A percentile compares a stretch with the other conserved stretches of the same genome.
Evolutionary conservation across 2,113 vertebrate species (phyloP).

Genomic region (Myrmecophaga tridactyla): DNA sequence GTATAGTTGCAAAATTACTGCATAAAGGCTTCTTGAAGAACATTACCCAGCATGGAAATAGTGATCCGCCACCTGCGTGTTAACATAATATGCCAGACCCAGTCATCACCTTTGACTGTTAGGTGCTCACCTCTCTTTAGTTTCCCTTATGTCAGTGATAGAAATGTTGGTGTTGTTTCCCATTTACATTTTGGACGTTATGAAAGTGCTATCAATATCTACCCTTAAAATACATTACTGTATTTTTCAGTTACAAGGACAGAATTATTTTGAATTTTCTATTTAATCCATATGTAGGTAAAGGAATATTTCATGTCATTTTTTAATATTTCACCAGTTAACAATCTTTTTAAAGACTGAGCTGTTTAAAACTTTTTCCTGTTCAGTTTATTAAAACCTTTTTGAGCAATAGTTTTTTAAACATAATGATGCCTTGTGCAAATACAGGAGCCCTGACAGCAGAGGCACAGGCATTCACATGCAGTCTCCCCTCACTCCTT

Average conservation of each 20-base stretch:
- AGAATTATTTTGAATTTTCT: conserved; percentile 37
- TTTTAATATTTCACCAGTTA: background rate
- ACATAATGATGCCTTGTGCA: background rate
- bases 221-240: conserved; percentile 4
- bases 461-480: background rate
- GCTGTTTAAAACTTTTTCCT: background rate
- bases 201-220: conserved; percentile 34
- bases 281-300: conserved; percentile 22
- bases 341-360: conserved; percentile 22
- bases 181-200: background rate
- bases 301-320: conserved; percentile 17
- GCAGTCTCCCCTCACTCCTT: background rate
- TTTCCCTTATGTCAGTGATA: background rate
- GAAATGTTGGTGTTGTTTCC: background rate
- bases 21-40: background rate
- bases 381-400: background rate
- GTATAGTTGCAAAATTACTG: background rate
- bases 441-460: background rate
- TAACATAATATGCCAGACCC: background rate
- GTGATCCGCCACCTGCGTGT: background rate
- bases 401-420: background rate
- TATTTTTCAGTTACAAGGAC: background rate
- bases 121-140: background rate
- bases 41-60: background rate
- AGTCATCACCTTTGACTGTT: background rate